Conservation (phyloP, 23 tunicate genomes). For the Oikopleura dioica region DNA sequence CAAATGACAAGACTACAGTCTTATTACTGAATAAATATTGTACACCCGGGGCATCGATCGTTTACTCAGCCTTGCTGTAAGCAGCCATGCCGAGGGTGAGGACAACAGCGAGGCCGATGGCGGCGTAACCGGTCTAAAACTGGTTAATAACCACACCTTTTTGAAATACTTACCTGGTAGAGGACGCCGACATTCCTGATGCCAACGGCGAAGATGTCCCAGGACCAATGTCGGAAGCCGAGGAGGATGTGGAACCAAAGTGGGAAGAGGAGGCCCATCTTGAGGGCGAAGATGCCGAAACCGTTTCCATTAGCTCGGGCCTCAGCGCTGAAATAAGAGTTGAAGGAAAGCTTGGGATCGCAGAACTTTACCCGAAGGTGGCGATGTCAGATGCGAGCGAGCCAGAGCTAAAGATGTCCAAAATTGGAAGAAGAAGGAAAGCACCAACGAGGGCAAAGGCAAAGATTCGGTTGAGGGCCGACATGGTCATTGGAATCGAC, state of each 20-base stretch:
- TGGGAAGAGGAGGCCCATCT: background rate
- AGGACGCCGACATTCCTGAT: background rate
- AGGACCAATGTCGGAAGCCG: constrained; percentile 4
- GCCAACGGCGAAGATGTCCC: constrained; percentile 4
- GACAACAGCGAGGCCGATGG: no score
- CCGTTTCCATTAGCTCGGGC: no score
- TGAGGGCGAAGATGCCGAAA: background rate
- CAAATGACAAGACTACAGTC: no score
- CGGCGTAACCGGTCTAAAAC: no score
- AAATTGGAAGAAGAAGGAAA: background rate
- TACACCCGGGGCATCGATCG: no score
- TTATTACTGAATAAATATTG: no score
- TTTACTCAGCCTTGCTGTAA: no score
- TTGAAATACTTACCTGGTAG: no score
- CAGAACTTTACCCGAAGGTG: background rate
- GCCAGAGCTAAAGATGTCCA: background rate
- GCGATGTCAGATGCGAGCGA: background rate
- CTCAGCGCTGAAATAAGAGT: no score
- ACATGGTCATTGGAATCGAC: constrained; percentile 9
- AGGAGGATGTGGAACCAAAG: background rate
- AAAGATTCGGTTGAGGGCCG: background rate
- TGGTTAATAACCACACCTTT: no score
- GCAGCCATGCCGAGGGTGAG: no score
- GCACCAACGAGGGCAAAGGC: constrained; percentile 1
- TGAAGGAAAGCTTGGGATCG: background rate